Conservation (phyloP, 2,888 invertebrate species). For the Pristionchus japonicus region DNA sequence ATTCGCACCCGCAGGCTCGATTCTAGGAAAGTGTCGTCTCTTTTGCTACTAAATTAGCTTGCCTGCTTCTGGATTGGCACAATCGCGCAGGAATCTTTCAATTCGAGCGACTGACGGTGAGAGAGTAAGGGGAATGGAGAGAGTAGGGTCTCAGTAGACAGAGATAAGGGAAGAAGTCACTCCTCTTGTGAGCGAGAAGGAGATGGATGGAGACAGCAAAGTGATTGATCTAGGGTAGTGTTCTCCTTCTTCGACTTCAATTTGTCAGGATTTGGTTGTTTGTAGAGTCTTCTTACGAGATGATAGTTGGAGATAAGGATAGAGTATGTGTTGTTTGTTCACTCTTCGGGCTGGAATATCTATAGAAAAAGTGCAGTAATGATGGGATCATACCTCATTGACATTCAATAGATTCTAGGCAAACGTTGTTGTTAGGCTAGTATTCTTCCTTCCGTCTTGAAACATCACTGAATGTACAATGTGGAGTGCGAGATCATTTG, state of each 20-base stretch:
- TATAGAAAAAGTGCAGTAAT: background rate
- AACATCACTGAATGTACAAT: too few species aligned
- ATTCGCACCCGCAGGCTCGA: background rate
- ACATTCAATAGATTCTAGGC: too few species aligned
- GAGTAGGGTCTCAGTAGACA: background rate
- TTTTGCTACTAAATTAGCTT: slow-evolving; percentile 7
- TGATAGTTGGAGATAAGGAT: background rate
- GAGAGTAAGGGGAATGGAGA: background rate
- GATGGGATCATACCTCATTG: background rate
- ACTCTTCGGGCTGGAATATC: background rate
- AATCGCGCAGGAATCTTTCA: background rate
- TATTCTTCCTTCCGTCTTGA: too few species aligned
- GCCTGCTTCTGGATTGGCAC: slow-evolving; percentile 5
- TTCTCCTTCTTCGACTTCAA: background rate
- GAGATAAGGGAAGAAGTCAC: background rate
- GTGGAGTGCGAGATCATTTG: background rate
- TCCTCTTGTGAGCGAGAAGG: background rate
- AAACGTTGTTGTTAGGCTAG: too few species aligned
- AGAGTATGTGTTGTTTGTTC: too few species aligned
- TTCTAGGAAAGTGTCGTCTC: background rate
- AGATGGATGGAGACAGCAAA: background rate
- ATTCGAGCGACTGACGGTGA: background rate
- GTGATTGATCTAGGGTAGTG: background rate
- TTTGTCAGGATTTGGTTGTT: background rate
- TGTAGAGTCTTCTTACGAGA: background rate